These are phyloP conservation scores for Palythoa caribaeorum DNA, from an alignment of 92 coral and sea anemone genomes.

Conservation along the genomic window DNA sequence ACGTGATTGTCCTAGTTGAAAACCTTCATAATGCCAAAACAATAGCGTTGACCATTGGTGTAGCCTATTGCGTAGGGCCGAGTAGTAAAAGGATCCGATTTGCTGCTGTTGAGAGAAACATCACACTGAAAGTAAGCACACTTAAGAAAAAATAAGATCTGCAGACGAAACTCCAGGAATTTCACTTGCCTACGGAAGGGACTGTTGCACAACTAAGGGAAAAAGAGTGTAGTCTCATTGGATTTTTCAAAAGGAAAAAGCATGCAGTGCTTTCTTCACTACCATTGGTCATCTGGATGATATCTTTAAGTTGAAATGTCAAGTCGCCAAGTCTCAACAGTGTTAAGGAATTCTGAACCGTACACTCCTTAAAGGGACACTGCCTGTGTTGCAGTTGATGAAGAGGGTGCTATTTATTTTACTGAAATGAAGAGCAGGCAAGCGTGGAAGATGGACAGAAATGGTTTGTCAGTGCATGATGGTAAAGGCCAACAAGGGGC, in stretches of 20 bases:
- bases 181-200: constrained; percentile 15
- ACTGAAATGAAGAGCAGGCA: constrained; percentile 26
- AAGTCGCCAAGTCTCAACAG: constrained; percentile 41
- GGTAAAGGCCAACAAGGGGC: constrained; percentile 52
- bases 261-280: constrained; percentile 10
- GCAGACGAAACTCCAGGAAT: constrained; percentile 23
- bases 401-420: constrained; percentile 39
- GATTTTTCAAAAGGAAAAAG: constrained; percentile 5
- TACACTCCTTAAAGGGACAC: constrained; percentile 36
- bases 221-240: constrained; percentile 6
- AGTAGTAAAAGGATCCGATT: constrained; percentile 23
- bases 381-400: constrained; percentile 42
- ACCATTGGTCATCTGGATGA: constrained; percentile 36
- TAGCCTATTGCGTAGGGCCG: constrained; percentile 41
- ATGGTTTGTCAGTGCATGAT: constrained; percentile 39
- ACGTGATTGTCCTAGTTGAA: neutral
- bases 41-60: constrained; percentile 25
- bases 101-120: neutral
- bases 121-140: constrained; percentile 5
- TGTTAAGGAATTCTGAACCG: constrained; percentile 33
- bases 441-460: constrained; percentile 48
- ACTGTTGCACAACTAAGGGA: constrained; percentile 17
- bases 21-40: neutral
- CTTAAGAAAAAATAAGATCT: constrained; percentile 30
- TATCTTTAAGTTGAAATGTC: constrained; percentile 20